Conservation (phyloP, 35 echinoderm and acorn worm genomes). For the Heliocidaris tuberculata region DNA sequence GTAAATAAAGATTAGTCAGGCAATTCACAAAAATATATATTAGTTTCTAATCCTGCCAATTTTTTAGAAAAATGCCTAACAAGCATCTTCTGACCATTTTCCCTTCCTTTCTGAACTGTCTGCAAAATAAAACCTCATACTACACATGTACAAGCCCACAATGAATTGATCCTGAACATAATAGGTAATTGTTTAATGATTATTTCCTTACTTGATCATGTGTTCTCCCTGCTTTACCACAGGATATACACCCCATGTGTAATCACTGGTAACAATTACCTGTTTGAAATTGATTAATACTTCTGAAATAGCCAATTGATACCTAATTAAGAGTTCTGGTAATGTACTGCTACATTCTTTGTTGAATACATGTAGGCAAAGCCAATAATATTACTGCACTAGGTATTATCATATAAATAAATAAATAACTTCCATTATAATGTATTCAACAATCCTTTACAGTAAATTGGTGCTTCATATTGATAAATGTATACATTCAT, state of each 20-base stretch:
- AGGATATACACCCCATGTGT: neutral
- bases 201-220: neutral
- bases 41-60: too few species aligned
- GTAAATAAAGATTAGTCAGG: too few species aligned
- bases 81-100: neutral
- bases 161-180: neutral
- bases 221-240: neutral
- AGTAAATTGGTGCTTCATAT: too few species aligned
- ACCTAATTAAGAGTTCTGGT: neutral
- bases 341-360: neutral
- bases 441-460: too few species aligned
- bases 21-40: too few species aligned
- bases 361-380: neutral
- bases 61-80: neutral
- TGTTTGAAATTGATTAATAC: neutral
- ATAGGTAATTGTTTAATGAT: slow-evolving; percentile 1
- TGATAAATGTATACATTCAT: too few species aligned
- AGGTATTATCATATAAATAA: too few species aligned
- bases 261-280: neutral
- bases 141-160: neutral
- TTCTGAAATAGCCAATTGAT: neutral
- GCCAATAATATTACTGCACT: too few species aligned
- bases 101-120: neutral
- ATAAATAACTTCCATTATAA: too few species aligned
- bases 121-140: neutral